Evolutionary conservation across 2,113 vertebrate species (phyloP).

Genomic region (Nycticryphes semicollaris): DNA sequence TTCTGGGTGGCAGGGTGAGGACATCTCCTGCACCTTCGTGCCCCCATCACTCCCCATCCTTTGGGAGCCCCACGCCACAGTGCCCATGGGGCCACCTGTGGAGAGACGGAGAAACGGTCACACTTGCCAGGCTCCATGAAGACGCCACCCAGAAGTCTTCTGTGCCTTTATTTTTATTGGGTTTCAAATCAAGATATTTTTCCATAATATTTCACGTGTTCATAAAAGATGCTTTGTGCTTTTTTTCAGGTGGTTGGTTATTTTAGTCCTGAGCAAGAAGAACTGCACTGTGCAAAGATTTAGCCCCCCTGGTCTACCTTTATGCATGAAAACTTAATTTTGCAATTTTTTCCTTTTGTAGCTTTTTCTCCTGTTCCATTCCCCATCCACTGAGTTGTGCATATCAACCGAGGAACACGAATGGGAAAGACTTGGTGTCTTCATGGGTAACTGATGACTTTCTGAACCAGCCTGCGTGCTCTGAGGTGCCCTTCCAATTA

Average conservation of each 20-base stretch:
- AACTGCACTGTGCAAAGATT: background rate
- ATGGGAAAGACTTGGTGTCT: background rate
- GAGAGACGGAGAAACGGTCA: accelerated
- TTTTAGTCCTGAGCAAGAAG: background rate
- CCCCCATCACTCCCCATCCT: background rate
- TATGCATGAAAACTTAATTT: background rate
- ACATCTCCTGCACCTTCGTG: accelerated
- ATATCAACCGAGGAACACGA: accelerated
- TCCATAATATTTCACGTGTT: background rate
- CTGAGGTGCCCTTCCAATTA: background rate
- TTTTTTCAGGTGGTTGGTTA: background rate
- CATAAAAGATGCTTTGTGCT: background rate
- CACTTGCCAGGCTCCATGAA: background rate
- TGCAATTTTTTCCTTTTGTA: background rate
- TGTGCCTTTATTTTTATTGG: accelerated
- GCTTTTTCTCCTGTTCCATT: background rate
- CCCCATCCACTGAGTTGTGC: background rate
- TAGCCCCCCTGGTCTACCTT: background rate
- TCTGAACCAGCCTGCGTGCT: background rate
- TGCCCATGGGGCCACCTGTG: background rate
- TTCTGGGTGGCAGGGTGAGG: background rate
- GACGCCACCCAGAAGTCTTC: background rate
- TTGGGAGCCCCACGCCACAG: accelerated
- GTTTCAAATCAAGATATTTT: background rate
- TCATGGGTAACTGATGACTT: background rate